Evolutionary conservation across 2,888 invertebrate genomes (phyloP).

Genomic region (Cylloceria caligata): DNA sequence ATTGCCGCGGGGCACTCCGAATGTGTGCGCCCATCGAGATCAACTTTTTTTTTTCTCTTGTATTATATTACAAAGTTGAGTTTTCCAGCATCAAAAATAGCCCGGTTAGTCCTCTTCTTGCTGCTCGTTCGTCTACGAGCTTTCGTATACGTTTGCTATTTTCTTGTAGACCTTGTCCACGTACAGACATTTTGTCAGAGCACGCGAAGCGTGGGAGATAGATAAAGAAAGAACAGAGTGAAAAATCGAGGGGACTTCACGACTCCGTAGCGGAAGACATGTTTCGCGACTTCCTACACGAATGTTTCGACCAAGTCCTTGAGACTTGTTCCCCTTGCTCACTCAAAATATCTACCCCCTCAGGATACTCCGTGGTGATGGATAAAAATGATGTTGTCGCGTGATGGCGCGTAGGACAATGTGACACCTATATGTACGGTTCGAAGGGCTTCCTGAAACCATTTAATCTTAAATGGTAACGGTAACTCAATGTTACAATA

Average conservation of each 20-base stretch:
- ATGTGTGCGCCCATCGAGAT: neutral
- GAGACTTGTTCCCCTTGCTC: constrained; percentile 32
- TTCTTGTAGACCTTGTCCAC: constrained; percentile 32
- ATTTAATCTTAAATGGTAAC: neutral
- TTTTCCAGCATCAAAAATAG: constrained; percentile 47
- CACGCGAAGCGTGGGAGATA: constrained; percentile 13
- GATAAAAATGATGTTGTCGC: constrained; percentile 35
- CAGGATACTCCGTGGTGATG: neutral
- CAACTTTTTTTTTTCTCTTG: constrained; percentile 8
- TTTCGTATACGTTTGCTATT: constrained; percentile 37
- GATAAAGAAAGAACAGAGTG: constrained; percentile 21
- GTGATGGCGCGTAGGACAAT: constrained; percentile 34
- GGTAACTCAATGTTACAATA: neutral
- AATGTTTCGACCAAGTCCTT: constrained; percentile 14
- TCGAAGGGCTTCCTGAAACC: neutral
- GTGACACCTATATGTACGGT: constrained; percentile 13
- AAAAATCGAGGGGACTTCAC: constrained; percentile 46
- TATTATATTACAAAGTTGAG: constrained; percentile 39
- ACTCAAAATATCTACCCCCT: constrained; percentile 39
- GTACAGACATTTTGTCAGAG: constrained; percentile 20
- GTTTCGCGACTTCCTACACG: constrained; percentile 37
- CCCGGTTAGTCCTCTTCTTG: neutral
- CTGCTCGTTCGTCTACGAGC: neutral
- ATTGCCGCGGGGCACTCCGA: constrained; percentile 29
- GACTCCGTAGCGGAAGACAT: neutral